Percentiles rank a stretch among this genome's conserved stretches.
Evolutionary conservation across 2,113 vertebrate genomes (phyloP).

Genomic region (Pelusios castaneus): DNA sequence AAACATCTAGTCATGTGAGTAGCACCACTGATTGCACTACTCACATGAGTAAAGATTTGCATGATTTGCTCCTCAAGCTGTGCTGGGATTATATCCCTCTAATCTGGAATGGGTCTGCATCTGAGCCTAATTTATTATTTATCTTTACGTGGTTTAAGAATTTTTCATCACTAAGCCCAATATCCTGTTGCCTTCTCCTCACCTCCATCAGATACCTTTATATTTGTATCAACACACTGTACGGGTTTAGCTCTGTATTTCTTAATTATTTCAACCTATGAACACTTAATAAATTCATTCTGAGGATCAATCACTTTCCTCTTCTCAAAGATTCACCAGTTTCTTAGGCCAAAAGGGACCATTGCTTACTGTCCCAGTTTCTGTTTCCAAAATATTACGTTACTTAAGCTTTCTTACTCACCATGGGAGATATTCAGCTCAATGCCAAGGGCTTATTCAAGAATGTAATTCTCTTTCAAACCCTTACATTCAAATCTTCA

Average conservation of each 20-base stretch:
- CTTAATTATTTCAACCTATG: not conserved
- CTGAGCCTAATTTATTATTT: slow-evolving; percentile 27
- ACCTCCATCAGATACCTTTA: not conserved
- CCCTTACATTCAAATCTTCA: too few species aligned
- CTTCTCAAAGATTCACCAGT: not conserved
- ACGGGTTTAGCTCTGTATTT: not conserved
- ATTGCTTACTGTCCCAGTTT: not conserved
- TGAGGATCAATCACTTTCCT: not conserved
- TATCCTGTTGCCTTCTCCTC: slow-evolving; percentile 20
- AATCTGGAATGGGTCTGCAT: slow-evolving; percentile 28
- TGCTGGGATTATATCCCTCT: slow-evolving; percentile 16
- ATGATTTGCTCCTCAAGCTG: not conserved
- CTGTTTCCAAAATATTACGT: not conserved
- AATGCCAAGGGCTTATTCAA: not conserved
- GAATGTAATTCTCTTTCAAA: not conserved
- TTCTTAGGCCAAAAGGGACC: not conserved
- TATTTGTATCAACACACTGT: not conserved
- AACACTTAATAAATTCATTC: not conserved
- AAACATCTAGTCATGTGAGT: not conserved
- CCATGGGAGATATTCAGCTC: not conserved
- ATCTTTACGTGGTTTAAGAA: slow-evolving; percentile 26
- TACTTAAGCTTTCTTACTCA: not conserved
- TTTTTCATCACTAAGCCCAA: slow-evolving; percentile 31
- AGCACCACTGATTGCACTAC: not conserved
- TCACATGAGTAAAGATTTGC: not conserved